Evolutionary conservation across 2,797 vertebrate genomes (phyloP).

Genomic region (Nothura maculosa): DNA sequence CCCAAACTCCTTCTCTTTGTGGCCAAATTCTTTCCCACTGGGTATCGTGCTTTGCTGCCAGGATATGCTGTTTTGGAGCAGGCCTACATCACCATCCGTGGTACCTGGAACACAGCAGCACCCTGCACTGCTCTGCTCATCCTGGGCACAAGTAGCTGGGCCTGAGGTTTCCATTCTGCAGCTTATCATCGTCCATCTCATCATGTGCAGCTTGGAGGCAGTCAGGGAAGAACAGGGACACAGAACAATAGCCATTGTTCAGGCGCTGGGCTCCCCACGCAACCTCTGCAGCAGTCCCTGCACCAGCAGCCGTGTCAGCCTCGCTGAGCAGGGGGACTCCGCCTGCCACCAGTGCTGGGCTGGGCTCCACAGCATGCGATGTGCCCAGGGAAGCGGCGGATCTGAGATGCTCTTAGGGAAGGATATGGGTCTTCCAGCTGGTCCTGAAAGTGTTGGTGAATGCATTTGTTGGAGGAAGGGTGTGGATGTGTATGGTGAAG

Average conservation of each 20-base stretch:
- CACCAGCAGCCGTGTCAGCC: background rate
- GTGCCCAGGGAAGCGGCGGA: background rate
- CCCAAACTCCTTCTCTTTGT: too few species aligned
- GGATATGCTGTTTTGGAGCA: too few species aligned
- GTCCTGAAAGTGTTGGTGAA: background rate
- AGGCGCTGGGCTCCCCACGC: background rate
- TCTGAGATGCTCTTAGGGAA: background rate
- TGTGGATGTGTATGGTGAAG: rapidly evolving
- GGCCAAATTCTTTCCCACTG: too few species aligned
- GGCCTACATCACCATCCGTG: too few species aligned
- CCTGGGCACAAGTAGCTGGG: too few species aligned
- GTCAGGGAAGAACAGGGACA: too few species aligned
- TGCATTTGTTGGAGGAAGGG: background rate
- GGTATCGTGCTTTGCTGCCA: too few species aligned
- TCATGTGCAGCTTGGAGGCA: too few species aligned
- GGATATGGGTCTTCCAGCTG: rapidly evolving
- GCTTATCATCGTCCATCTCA: too few species aligned
- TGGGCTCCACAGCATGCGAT: background rate
- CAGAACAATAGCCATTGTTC: constrained; percentile 35
- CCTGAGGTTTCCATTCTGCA: too few species aligned
- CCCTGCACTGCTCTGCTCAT: too few species aligned
- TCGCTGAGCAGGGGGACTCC: background rate
- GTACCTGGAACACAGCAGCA: too few species aligned
- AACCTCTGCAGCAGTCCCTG: background rate
- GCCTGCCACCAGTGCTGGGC: background rate